Evolutionary conservation across 2,113 vertebrate genomes (phyloP).

Genomic region (Protomyctophum bolini): DNA sequence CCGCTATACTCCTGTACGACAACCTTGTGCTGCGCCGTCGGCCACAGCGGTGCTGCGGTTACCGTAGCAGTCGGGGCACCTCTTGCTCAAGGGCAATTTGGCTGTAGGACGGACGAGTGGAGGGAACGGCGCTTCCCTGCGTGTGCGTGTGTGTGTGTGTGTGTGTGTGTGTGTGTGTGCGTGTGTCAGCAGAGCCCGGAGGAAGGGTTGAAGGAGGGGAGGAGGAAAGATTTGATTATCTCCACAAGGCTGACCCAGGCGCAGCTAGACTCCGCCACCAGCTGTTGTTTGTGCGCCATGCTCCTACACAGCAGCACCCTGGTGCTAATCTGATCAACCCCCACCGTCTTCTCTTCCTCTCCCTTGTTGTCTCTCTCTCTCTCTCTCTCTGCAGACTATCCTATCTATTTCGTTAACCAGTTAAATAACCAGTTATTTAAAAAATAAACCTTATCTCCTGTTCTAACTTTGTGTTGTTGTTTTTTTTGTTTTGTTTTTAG

Average conservation of each 20-base stretch:
- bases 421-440: no score
- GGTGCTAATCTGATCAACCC: constrained; percentile 88
- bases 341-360: background rate
- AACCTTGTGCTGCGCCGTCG: no score
- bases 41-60: no score
- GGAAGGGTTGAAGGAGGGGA: background rate
- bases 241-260: constrained; percentile 89
- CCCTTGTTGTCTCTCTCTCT: background rate
- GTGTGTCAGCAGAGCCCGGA: constrained; percentile 1
- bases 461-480: no score
- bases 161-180: constrained; percentile 20
- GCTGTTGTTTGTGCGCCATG: constrained; percentile 89
- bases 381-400: background rate
- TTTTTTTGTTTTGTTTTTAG: no score
- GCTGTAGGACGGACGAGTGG: no score
- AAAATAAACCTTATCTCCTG: no score
- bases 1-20: no score
- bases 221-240: constrained; percentile 88
- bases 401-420: no score
- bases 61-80: no score
- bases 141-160: background rate
- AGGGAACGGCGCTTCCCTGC: no score
- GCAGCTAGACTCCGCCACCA: constrained; percentile 82
- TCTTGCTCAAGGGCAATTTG: no score
- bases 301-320: constrained; percentile 83